Conservation (phyloP, 2,113 vertebrate species). For the Myotis brandtii region DNA sequence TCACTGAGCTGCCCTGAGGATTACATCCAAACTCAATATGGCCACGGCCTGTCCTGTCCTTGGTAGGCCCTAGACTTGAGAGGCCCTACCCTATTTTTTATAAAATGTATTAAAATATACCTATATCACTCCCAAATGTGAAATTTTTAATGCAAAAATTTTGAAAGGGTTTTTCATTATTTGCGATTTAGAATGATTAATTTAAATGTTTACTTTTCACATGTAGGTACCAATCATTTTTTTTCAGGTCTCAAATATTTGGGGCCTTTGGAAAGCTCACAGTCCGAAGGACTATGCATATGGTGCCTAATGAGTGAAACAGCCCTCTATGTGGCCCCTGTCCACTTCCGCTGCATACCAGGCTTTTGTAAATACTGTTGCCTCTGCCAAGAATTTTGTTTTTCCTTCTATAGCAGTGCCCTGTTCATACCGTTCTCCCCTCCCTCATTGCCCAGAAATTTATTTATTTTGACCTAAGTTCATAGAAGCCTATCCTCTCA, state of each 20-base stretch:
- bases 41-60: neutral
- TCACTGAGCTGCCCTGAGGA: neutral
- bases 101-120: slow-evolving; percentile 18
- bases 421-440: neutral
- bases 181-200: neutral
- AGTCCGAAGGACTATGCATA: neutral
- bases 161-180: neutral
- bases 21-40: neutral
- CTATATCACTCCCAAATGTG: neutral
- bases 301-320: neutral
- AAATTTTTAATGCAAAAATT: neutral
- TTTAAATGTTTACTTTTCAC: neutral
- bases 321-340: neutral
- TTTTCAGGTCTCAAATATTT: neutral
- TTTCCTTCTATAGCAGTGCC: neutral
- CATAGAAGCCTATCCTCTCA: neutral
- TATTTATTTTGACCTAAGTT: slow-evolving; percentile 44
- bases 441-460: neutral
- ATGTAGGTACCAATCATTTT: neutral
- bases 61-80: neutral
- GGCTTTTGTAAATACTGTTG: neutral
- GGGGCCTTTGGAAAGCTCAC: neutral
- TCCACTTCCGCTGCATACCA: neutral
- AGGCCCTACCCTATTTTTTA: neutral
- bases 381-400: neutral